Base-by-base conservation (phyloP, 2,888 invertebrate genomes). In the Epinotia ramella region DNA sequence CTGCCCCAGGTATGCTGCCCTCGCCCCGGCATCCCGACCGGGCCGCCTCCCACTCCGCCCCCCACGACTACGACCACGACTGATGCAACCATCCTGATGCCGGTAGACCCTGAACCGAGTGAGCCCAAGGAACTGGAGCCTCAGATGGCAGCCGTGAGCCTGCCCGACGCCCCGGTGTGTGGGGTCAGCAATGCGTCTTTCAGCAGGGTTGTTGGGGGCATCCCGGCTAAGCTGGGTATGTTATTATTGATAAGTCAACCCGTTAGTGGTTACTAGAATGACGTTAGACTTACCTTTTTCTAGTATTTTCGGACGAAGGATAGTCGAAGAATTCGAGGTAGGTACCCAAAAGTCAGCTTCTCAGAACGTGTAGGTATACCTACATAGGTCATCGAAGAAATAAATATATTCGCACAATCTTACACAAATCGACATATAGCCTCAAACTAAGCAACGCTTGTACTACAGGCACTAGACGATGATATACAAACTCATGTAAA, bases 131-230 rank as follows among this genome's bases (percentile, higher is more conserved):
- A 79, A 67, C 80, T 0, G 60, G 63, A 0, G 83, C 80, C 71
- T 1, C 60, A 0, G 88, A 78, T 87, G 69, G 89, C 79, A 86
- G 73, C 84, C 83, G 46, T 80, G 44, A 20, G 44, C 4, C 62
- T 79, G 13, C 86, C 46, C 82, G 88, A 46, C 91, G 95, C 79
- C 1, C 80, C 80, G 1, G 84, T 95, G 0, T 97, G 97, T 80
- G 97, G 97, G 0, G 84, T 88, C 67, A 95, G 94, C 44, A 92
- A 95, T 78, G 84, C 86, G 0, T 83, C 91, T 0, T 91, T 92
- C 79, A 89, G 88, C 44, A 94, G 96, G 81, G 95, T 97, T 18
- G 96, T 97, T 13, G 96, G 96, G 16, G 97, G 97, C 0, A 86
- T 90, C 0, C 94, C 95, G 9, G 95, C 96, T 0, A 86, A 91